phyloP scores from a whole-genome alignment of 2,797 vertebrate genomes.

The Chelidonichthys spinosus region DNA sequence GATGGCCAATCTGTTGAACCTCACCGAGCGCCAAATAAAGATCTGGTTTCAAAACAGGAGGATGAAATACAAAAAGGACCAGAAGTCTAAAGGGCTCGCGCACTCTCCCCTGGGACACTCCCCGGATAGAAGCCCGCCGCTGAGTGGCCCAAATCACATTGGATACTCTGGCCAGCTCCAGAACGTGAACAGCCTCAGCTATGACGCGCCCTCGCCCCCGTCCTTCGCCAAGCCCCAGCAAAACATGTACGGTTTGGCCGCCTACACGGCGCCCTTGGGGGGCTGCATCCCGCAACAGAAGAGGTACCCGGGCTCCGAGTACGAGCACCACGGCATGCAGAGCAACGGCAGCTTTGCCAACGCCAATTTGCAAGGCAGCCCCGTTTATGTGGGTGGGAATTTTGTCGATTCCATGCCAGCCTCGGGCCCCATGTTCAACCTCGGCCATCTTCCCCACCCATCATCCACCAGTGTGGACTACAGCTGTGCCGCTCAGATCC shows the following conservation, averaged over 20 bases:
- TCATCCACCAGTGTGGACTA: conserved; percentile 99
- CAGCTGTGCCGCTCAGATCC: conserved; percentile 99
- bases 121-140: conserved; percentile 95
- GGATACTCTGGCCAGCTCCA: conserved; percentile 96
- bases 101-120: conserved; percentile 98
- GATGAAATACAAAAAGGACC: conserved; percentile 99
- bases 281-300: conserved; percentile 99
- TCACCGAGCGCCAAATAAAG: conserved; percentile 99
- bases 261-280: conserved; percentile 97
- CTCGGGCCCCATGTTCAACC: conserved; percentile 98
- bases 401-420: conserved; percentile 99
- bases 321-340: conserved; percentile 97
- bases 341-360: conserved; percentile 93
- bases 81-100: conserved; percentile 98
- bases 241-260: conserved; percentile 98
- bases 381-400: conserved; percentile 98
- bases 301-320: conserved; percentile 95
- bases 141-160: conserved; percentile 93
- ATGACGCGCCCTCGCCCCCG: conserved; percentile 96
- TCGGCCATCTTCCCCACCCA: conserved; percentile 98
- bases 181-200: conserved; percentile 91
- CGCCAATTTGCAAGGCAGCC: conserved; percentile 97
- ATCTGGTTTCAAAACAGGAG: conserved; percentile 99
- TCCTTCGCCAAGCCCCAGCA: conserved; percentile 97
- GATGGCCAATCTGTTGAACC: conserved; percentile 98